Base-by-base conservation (phyloP, 2,797 vertebrate species). In the Chaetophractus vellerosus region DNA sequence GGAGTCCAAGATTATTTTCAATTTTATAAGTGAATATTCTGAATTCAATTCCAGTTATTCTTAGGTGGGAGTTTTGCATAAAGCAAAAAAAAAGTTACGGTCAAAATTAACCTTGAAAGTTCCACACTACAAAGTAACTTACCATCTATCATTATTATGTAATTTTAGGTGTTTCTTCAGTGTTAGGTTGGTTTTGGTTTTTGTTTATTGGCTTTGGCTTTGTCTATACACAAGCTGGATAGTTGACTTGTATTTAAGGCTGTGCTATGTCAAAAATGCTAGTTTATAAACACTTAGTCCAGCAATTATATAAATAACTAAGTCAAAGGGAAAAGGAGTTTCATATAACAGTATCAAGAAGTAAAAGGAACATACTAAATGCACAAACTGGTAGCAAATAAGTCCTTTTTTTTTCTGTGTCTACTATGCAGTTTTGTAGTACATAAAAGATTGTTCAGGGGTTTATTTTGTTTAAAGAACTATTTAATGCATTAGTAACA, bases 31-130 rank as follows among this genome's bases (percentile, higher is more conserved):
- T 57, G 28, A 84, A 48, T 80, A n/a, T 72, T 91, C 61, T 45
- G 11, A 96, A 81, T 90, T 95, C 45, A 83, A 33, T 94, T 92
- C 1, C 1, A 93, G 21, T 88, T 83, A 71, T 31, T 92, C 79
- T 85, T 41, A 66, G 24, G 23, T 36, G 11, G 52, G 36, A 61
- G 63, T 52, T 88, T 96, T 92, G 72, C 31, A 85, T 36, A 80
- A 85, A 82, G 38, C 38, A 82, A 64, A 28, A n/a, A 41, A 84
- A 71, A 61, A 45, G 50, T 80, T 57, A 11, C 75, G 5, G 16
- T 71, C 48, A 84, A 91, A 95, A 93, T 76, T 66, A 92, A 91
- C 69, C 75, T 94, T 89, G 71, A 68, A 80, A 80, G 83, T 41
- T 19, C 66, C 19, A 90, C 14, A 1, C 18, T 38, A 19, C 24